phyloP scores from a whole-genome alignment of 2,888 invertebrate species.

The Neuroscelio doddi region DNA sequence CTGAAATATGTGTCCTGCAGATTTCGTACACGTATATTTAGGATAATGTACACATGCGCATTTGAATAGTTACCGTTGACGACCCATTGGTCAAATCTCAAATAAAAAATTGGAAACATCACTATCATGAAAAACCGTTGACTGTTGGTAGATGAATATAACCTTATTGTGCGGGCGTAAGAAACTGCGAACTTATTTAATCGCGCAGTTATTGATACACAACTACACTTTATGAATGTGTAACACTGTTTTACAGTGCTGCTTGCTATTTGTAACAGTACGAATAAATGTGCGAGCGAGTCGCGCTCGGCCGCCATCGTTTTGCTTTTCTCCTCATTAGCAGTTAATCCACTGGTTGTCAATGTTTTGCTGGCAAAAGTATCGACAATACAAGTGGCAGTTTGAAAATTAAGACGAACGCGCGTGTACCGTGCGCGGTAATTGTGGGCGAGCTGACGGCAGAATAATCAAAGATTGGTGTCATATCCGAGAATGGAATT shows the following conservation, averaged over 20 bases:
- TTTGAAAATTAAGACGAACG: background rate
- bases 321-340: background rate
- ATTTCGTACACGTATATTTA: too few species aligned
- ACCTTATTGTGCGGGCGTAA: background rate
- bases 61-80: too few species aligned
- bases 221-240: background rate
- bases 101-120: constrained; percentile 30
- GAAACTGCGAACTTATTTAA: background rate
- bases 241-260: background rate
- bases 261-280: background rate
- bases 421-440: constrained; percentile 1
- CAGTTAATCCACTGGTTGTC: background rate
- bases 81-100: constrained; percentile 33
- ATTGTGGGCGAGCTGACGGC: constrained; percentile 1
- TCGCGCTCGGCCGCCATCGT: constrained; percentile 1
- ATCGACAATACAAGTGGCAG: background rate
- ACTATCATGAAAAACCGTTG: constrained; percentile 33
- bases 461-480: constrained; percentile 8
- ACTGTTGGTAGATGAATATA: background rate
- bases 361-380: background rate
- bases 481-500: constrained; percentile 17
- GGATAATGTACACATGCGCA: too few species aligned
- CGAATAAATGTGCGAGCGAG: background rate
- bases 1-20: too few species aligned
- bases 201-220: background rate